These are phyloP conservation scores for Catocala nupta DNA, from an alignment of 2,888 invertebrate genomes.

Conservation along the genomic window DNA sequence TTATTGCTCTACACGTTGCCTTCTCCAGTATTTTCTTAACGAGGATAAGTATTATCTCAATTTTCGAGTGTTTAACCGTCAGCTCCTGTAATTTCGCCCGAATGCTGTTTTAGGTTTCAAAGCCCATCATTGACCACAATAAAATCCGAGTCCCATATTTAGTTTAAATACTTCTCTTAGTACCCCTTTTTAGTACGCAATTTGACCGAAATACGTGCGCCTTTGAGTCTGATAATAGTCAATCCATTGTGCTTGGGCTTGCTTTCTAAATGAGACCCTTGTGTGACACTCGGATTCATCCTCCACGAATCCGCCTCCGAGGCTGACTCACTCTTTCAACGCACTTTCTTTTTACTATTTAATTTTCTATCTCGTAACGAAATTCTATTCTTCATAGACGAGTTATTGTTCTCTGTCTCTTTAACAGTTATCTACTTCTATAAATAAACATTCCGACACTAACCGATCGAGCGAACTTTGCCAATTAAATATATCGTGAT, in stretches of 20 bases:
- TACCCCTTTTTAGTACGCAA: constrained; percentile 72
- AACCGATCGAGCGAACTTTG: constrained; percentile 62
- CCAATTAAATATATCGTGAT: constrained; percentile 56
- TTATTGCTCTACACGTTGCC: constrained; percentile 42
- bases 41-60: constrained; percentile 39
- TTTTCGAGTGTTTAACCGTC: constrained; percentile 74
- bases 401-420: constrained; percentile 58
- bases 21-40: constrained; percentile 35
- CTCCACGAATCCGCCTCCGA: constrained; percentile 63
- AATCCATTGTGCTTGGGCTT: constrained; percentile 84
- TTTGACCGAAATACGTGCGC: constrained; percentile 74
- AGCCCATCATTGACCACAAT: constrained; percentile 74
- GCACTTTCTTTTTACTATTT: constrained; percentile 72
- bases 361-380: constrained; percentile 65
- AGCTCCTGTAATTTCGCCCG: constrained; percentile 70
- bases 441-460: constrained; percentile 65
- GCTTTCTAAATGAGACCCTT: constrained; percentile 76
- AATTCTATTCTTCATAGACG: constrained; percentile 63
- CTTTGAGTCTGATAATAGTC: constrained; percentile 72
- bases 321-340: constrained; percentile 70
- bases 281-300: constrained; percentile 64
- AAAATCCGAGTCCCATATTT: constrained; percentile 69
- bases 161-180: constrained; percentile 75
- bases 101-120: constrained; percentile 75
- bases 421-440: constrained; percentile 60